Conservation (phyloP, 2,113 vertebrate species). For the Tetrax tetrax region DNA sequence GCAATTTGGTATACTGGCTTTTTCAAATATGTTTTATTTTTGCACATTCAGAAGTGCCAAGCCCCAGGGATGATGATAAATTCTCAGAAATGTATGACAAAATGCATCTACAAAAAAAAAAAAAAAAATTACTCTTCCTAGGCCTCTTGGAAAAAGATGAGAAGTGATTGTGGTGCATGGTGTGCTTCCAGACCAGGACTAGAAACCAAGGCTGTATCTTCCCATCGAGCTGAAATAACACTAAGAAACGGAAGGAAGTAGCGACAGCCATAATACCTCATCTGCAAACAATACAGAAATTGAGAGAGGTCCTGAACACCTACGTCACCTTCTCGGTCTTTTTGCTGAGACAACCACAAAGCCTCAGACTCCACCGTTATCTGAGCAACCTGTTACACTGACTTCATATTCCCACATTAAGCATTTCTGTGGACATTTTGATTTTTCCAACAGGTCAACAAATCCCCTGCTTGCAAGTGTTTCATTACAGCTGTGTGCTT, state of each 20-base stretch:
- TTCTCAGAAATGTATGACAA: neutral
- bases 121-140: neutral
- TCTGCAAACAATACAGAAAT: neutral
- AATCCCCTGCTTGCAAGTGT: neutral
- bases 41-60: neutral
- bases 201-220: neutral
- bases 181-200: neutral
- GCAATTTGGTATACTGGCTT: neutral
- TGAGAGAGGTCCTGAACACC: neutral
- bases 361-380: rapidly evolving
- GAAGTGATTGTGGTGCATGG: neutral
- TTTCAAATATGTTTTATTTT: neutral
- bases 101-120: neutral
- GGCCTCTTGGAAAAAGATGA: neutral
- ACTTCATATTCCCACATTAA: neutral
- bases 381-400: rapidly evolving
- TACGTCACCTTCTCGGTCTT: neutral
- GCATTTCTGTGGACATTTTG: neutral
- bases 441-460: neutral
- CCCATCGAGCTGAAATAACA: neutral
- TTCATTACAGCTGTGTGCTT: neutral
- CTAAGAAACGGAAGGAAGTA: neutral
- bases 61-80: neutral
- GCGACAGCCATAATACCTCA: neutral
- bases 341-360: neutral